A percentile compares a stretch with the other conserved stretches of the same genome.
phyloP scores from a whole-genome alignment of 2,888 invertebrate genomes.

The Theretra japonica region DNA sequence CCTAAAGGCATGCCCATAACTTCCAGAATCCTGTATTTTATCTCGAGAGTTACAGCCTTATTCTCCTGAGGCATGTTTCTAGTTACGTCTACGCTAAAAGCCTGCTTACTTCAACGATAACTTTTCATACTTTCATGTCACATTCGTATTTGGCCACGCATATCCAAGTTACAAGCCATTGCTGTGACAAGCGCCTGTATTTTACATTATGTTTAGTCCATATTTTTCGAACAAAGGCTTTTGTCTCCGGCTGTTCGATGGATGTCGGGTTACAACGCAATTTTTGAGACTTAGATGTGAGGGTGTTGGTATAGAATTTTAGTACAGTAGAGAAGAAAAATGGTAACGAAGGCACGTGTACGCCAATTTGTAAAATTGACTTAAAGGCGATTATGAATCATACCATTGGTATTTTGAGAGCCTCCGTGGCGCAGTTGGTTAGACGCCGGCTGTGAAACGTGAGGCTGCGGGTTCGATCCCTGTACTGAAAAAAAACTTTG shows the following conservation, averaged over 20 bases:
- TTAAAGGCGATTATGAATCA: too few species aligned
- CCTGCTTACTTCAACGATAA: background rate
- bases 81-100: slow-evolving; percentile 6
- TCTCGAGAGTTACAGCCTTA: background rate
- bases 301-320: background rate
- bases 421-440: too few species aligned
- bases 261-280: background rate
- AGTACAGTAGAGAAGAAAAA: too few species aligned
- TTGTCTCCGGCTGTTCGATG: slow-evolving; percentile 16
- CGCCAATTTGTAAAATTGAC: too few species aligned
- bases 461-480: too few species aligned
- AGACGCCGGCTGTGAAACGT: too few species aligned
- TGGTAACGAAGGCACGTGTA: too few species aligned
- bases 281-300: background rate
- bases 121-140: slow-evolving; percentile 13
- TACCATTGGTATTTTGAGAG: too few species aligned
- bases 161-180: background rate
- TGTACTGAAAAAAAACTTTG: too few species aligned
- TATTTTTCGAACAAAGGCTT: slow-evolving; percentile 6
- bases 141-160: slow-evolving; percentile 14
- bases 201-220: slow-evolving; percentile 7
- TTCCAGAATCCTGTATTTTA: background rate
- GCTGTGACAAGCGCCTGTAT: slow-evolving; percentile 18
- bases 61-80: background rate
- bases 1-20: background rate